A percentile compares a stretch with the other conserved stretches of the same genome.
These are phyloP conservation scores for Myopa tessellatipennis DNA, from an alignment of 2,888 invertebrate species.

Conservation along the genomic window DNA sequence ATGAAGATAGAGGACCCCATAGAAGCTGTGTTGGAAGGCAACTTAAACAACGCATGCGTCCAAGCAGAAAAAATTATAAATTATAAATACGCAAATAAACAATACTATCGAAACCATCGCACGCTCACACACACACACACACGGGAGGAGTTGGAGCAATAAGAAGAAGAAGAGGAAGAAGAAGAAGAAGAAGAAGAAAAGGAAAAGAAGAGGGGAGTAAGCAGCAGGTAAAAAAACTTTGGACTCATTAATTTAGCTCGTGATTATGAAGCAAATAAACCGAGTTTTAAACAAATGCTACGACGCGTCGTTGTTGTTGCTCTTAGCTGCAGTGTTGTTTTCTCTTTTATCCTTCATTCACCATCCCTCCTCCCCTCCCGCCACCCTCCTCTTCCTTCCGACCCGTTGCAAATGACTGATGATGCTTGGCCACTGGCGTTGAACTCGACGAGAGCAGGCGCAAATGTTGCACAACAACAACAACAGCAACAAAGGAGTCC, in stretches of 20 bases:
- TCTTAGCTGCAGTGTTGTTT: neutral
- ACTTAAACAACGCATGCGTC: conserved; percentile 10
- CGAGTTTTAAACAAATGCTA: conserved; percentile 26
- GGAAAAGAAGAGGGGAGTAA: neutral
- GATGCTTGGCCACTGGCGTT: conserved; percentile 17
- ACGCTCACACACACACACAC: conserved; percentile 13
- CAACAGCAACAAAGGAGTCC: neutral
- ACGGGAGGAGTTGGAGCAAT: neutral
- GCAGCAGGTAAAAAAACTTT: conserved; percentile 25
- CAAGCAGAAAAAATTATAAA: neutral
- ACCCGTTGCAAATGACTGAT: conserved; percentile 54
- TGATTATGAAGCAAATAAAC: conserved; percentile 30
- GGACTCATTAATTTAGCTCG: conserved; percentile 34
- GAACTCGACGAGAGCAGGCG: conserved; percentile 20
- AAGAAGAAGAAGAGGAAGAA: neutral
- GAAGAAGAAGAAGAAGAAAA: neutral
- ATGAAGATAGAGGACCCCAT: neutral
- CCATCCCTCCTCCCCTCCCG: no score
- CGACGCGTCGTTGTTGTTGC: conserved; percentile 19
- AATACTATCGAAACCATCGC: neutral
- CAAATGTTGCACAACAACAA: conserved; percentile 23
- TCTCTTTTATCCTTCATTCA: neutral
- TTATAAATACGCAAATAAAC: conserved; percentile 9
- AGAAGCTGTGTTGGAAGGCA: neutral
- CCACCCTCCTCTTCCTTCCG: conserved; percentile 22